phyloP scores from a whole-genome alignment of 2,888 invertebrate species.

The Campoletis raptor region DNA sequence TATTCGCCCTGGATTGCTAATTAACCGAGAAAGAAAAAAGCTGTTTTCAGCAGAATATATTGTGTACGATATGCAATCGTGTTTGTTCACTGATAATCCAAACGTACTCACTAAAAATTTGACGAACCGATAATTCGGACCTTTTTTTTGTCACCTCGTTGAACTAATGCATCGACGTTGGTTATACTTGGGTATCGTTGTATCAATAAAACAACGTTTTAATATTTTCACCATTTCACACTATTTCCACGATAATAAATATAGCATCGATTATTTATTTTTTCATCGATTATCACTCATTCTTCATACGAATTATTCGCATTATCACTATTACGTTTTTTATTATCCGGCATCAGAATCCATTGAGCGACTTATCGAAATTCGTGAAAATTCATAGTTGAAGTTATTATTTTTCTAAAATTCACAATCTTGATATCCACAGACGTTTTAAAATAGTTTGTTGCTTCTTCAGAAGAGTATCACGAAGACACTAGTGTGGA shows the following conservation, averaged over 20 bases:
- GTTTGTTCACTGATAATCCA: neutral
- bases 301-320: neutral
- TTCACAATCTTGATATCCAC: neutral
- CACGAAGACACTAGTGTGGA: conserved; percentile 50
- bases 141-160: conserved; percentile 17
- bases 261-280: neutral
- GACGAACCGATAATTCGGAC: neutral
- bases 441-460: neutral
- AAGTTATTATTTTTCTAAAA: neutral
- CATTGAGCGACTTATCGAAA: neutral
- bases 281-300: neutral
- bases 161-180: conserved; percentile 3
- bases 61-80: neutral
- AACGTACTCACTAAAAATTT: neutral
- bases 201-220: conserved; percentile 16
- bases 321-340: neutral
- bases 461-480: conserved; percentile 50
- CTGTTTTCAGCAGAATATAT: neutral
- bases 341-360: neutral
- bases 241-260: neutral
- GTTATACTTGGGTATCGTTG: conserved; percentile 2
- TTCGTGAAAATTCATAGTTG: neutral
- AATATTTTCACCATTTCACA: conserved; percentile 35
- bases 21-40: neutral
- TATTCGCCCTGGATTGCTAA: neutral